Base-by-base conservation (phyloP, 2,797 vertebrate species). In the Centroberyx gerrardi region DNA sequence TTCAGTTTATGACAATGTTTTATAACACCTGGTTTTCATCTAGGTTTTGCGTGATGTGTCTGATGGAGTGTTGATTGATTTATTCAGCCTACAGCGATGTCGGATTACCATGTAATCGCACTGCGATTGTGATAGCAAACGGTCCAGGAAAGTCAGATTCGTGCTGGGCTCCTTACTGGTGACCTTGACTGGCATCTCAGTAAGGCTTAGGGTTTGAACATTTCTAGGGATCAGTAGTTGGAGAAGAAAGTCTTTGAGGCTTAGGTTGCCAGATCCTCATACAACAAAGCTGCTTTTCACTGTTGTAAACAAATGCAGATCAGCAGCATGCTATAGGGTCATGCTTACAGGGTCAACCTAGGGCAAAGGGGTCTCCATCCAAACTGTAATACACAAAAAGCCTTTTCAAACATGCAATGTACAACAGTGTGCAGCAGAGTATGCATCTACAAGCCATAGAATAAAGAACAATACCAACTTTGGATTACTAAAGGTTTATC, bases 201-300 rank as follows among this genome's bases (percentile, higher is more conserved):
- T 29, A 29, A 54, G 52, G n/a, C 52, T 29, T 9, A 29, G 46
- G 27, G n/a, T 2, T n/a, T 12, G 10, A 60, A 27, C 8, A 46
- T 53, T 29, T 68, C 33, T 42, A 62, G 48, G 64, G 54, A 76
- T 73, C 8, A 59, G 69, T 54, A 40, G 40, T 15, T 58, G 33
- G 27, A 27, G 49, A 44, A 62, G 62, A 68, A 77, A 82, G 70
- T 73, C 61, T 42, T 62, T 55, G 29, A 27, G 54, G 61, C 44
- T 81, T 65, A 40, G 40, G 55, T n/a, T 74, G 65, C 64, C 40
- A 72, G 54, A 68, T 63, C 33, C 9, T 70, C 36, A 64, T 14
- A 53, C 58, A 71, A 69, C 66, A 81, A 76, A 77, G 63, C 72
- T 52, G 69, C 66, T 76, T 88, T 81, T 73, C 51, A 59, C 33